Evolutionary conservation across 2,113 vertebrate species (phyloP).

Genomic region (Mesitornis unicolor): DNA sequence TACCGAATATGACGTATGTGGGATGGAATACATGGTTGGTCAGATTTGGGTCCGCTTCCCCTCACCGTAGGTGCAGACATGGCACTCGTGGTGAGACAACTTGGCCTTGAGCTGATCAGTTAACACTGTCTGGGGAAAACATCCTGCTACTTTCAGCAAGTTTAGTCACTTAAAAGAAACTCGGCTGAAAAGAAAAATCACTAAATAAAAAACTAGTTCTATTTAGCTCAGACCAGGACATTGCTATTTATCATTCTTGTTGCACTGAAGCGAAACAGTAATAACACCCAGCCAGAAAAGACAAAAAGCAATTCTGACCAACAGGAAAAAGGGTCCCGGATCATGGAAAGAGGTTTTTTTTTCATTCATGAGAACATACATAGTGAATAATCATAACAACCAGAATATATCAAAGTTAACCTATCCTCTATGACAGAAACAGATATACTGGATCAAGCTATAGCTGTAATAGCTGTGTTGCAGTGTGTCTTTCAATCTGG

Average conservation of each 20-base stretch:
- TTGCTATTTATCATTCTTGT: not conserved
- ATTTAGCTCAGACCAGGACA: too few relatives aligned
- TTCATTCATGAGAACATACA: not conserved
- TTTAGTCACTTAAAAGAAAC: too few relatives aligned
- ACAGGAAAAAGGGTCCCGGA: not conserved
- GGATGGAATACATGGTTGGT: too few relatives aligned
- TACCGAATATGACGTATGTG: too few relatives aligned
- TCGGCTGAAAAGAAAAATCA: too few relatives aligned
- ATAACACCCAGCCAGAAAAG: not conserved
- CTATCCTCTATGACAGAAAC: not conserved
- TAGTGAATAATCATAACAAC: not conserved
- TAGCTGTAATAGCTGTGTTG: not conserved
- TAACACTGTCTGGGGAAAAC: too few relatives aligned
- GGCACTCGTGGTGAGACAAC: too few relatives aligned
- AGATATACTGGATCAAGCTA: not conserved
- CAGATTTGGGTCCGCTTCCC: too few relatives aligned
- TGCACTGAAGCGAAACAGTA: not conserved
- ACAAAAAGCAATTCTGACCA: not conserved
- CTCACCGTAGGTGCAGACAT: too few relatives aligned
- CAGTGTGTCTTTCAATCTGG: not conserved
- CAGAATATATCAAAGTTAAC: not conserved
- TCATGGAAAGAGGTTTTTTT: fast-evolving
- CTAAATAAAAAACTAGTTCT: too few relatives aligned
- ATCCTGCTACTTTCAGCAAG: too few relatives aligned
- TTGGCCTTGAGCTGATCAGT: too few relatives aligned